These are phyloP conservation scores for Ceratosolen solmsi DNA, from an alignment of 1,140 invertebrate genomes.

Conservation along the genomic window DNA sequence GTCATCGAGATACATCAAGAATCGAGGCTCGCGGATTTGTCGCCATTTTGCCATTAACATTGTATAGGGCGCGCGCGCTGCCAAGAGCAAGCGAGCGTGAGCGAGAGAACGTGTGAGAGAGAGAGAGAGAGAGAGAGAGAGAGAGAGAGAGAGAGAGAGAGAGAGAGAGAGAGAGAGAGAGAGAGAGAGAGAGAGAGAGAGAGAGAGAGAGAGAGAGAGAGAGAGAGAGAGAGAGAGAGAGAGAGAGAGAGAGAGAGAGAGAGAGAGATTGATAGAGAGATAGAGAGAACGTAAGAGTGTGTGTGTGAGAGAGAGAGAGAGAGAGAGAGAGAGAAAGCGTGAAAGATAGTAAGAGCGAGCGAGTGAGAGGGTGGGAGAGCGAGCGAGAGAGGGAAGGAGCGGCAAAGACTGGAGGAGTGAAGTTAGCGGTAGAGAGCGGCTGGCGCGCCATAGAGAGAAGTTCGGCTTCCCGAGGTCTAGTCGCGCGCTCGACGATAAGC, in stretches of 20 bases:
- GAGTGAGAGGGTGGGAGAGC: background rate
- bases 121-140: background rate
- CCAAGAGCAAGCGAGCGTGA: background rate
- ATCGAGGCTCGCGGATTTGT: constrained; percentile 7
- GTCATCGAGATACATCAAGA: constrained; percentile 13
- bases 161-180: background rate
- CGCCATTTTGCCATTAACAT: constrained; percentile 23
- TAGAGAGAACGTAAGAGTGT: too few relatives aligned
- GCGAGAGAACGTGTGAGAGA: background rate
- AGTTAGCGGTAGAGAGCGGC: constrained; percentile 6
- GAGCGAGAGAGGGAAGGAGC: background rate
- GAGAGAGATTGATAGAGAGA: too few relatives aligned
- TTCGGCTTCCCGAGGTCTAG: background rate
- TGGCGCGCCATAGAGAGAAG: constrained; percentile 26
- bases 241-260: too few relatives aligned
- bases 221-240: too few relatives aligned
- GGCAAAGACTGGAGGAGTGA: background rate
- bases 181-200: too few relatives aligned
- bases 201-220: too few relatives aligned
- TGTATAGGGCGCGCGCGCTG: background rate
- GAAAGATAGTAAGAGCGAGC: too few relatives aligned
- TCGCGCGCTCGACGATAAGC: constrained; percentile 2
- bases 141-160: background rate
- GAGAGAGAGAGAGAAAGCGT: too few relatives aligned
- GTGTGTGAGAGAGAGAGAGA: too few relatives aligned